A percentile compares a stretch with the other conserved stretches of the same genome.
These are phyloP conservation scores for Macropus fuliginosus DNA, from an alignment of 2,797 vertebrate species.

Conservation along the genomic window DNA sequence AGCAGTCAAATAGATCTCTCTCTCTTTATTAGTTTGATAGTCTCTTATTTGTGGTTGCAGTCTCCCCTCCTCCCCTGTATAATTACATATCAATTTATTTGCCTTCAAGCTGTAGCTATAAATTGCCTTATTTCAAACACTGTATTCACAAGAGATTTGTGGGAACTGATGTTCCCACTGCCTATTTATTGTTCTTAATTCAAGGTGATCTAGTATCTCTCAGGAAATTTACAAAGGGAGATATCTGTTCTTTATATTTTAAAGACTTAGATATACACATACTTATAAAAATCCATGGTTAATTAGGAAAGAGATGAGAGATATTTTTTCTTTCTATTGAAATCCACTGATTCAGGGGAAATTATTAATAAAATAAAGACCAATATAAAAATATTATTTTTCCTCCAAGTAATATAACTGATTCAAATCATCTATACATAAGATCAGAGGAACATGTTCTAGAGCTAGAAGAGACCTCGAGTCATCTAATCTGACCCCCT, in stretches of 20 bases:
- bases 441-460: neutral
- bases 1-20: too few species aligned
- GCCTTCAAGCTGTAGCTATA: neutral
- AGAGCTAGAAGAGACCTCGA: neutral
- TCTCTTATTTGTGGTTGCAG: conserved; percentile 38
- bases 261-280: neutral
- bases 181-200: conserved; percentile 41
- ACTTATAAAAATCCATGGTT: conserved; percentile 12
- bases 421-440: neutral
- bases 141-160: conserved; percentile 22
- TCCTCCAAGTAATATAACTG: neutral
- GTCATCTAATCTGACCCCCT: neutral
- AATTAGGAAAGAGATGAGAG: neutral
- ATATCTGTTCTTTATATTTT: neutral
- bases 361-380: neutral
- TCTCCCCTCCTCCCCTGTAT: neutral
- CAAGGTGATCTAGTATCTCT: conserved; percentile 15
- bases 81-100: neutral
- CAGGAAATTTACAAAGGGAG: conserved; percentile 30
- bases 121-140: neutral
- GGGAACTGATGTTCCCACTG: conserved; percentile 8
- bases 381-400: neutral
- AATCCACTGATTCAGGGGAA: neutral
- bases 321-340: neutral
- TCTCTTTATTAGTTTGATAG: conserved; percentile 25